These are phyloP conservation scores for Nerophis ophidion DNA, from an alignment of 2,113 vertebrate species.

Conservation along the genomic window DNA sequence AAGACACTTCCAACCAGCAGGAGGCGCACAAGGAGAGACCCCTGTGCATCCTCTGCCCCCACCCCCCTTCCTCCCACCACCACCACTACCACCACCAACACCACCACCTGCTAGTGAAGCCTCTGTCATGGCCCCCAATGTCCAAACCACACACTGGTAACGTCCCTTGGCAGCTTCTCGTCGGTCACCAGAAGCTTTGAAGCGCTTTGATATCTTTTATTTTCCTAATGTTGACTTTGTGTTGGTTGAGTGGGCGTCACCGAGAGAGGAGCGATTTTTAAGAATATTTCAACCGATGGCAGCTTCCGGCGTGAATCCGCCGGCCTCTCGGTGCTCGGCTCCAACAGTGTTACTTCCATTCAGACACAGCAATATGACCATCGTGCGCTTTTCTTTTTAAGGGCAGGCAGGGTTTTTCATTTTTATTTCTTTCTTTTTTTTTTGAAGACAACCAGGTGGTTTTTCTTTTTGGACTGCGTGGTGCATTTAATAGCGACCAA, in stretches of 20 bases:
- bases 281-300: constrained; percentile 68
- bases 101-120: constrained; percentile 41
- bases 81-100: neutral
- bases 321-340: constrained; percentile 52
- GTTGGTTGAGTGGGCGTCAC: constrained; percentile 61
- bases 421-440: constrained; percentile 45
- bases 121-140: constrained; percentile 33
- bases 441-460: constrained; percentile 53
- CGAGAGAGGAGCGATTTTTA: constrained; percentile 62
- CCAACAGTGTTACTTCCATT: constrained; percentile 61
- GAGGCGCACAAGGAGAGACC: constrained; percentile 32
- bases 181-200: constrained; percentile 64
- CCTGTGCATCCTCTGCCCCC: constrained; percentile 6
- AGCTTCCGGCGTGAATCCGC: constrained; percentile 67
- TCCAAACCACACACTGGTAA: constrained; percentile 56
- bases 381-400: constrained; percentile 67
- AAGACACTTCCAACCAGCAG: constrained; percentile 11
- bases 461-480: constrained; percentile 66
- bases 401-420: constrained; percentile 35
- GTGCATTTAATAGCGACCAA: constrained; percentile 76
- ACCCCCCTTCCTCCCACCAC: constrained; percentile 19
- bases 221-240: constrained; percentile 56
- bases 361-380: constrained; percentile 79
- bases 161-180: constrained; percentile 70
- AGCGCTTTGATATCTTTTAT: constrained; percentile 40